A percentile compares a stretch with the other conserved stretches of the same genome.
Evolutionary conservation across 2,888 invertebrate genomes (phyloP).

Genomic region (Eurois occulta): DNA sequence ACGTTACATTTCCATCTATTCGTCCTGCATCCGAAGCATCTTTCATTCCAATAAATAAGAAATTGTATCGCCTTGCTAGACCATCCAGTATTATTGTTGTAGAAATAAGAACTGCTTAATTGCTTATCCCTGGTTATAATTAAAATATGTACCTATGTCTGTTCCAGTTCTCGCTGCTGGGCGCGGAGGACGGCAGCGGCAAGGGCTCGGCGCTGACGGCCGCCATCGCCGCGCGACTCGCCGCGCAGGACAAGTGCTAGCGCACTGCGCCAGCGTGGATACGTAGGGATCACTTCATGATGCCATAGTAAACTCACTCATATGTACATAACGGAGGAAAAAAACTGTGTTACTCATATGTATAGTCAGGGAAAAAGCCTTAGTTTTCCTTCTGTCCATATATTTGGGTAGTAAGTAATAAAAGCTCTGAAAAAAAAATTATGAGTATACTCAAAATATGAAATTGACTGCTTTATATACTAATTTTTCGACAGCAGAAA

Average conservation of each 20-base stretch:
- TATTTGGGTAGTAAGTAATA: too few species aligned
- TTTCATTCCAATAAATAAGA: neutral
- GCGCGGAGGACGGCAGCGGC: constrained; percentile 95
- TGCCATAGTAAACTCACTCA: constrained; percentile 13
- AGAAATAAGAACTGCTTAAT: neutral
- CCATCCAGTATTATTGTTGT: neutral
- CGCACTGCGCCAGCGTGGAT: neutral
- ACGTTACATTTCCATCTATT: neutral
- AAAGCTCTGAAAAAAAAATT: too few species aligned
- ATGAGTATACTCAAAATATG: too few species aligned
- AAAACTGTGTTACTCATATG: neutral
- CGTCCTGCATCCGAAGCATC: neutral
- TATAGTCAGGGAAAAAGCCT: neutral
- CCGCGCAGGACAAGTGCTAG: constrained; percentile 74
- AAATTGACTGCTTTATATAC: too few species aligned
- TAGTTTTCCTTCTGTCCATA: neutral
- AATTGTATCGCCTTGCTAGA: neutral
- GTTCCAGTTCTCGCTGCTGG: constrained; percentile 91
- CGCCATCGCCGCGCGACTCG: constrained; percentile 92
- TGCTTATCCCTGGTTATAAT: neutral
- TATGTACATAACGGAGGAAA: neutral
- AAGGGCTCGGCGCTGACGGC: constrained; percentile 95
- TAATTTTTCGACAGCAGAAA: too few species aligned
- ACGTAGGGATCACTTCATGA: constrained; percentile 2
- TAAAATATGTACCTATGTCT: neutral